Evolutionary conservation across 2,113 vertebrate species (phyloP), one percentile per base, ranked within the genome.

Genomic region (Gnathochromis pfefferi): DNA sequence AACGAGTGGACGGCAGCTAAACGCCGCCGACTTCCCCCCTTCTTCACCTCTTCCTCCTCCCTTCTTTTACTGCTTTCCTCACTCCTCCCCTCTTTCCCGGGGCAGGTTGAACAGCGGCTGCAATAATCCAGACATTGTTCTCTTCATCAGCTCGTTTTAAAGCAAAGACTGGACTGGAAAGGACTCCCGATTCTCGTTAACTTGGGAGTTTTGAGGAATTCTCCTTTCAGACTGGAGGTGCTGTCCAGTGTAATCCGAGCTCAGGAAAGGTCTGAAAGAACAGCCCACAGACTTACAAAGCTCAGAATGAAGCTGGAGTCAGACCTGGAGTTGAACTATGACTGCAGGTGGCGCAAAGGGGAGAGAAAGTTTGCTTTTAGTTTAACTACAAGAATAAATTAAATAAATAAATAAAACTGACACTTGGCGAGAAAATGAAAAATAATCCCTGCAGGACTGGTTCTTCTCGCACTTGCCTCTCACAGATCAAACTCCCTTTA

Each of bases 121-220:
- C 84, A 89, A 93, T 95, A 96, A 96, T 97, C 96, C 96, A 90
- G 91, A 19, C 95, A 95, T 95, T 93, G 93, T 94, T 89, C 65
- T 87, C 54, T 54, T 91, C 90, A 80, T 89, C 49, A 47, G 47
- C 55, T 26, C 75, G 9, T 47, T 65, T 55, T 6, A 57, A 80
- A 84, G 49, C 49, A 17, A 6, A 82, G 10, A 45, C 26, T 31
- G 31, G 12, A 78, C 12, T 35, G 28, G 14, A n/a, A 60, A 75
- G 21, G 6, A 54, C 14, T 81, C 63, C 73, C 83, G 81, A n/a
- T 23, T 75, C 17, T 57, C 70, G 81, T 81, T 53, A 86, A 91
- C 79, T 89, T 91, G 53, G 58, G 47, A 85, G 87, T 89, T 92
- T 5, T 9, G 45, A 68, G 28, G 53, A 51, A 85, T 88, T 47